Evolutionary conservation across 2,113 vertebrate genomes (phyloP), one percentile per base, ranked within the genome.

Genomic region (Symphodus melops): DNA sequence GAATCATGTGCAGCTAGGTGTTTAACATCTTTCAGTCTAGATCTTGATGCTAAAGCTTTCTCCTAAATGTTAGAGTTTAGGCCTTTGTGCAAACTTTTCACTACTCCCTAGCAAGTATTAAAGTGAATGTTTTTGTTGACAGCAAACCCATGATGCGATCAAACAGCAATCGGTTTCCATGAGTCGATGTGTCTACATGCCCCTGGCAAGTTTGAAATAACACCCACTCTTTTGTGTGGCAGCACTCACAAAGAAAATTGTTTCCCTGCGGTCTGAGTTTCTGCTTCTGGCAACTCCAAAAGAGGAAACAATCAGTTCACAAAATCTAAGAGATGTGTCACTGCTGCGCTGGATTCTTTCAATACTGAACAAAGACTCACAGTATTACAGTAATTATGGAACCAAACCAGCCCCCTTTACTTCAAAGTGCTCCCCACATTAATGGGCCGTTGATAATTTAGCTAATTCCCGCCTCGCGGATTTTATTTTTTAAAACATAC

Each of bases 131-230:
- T 79, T 75, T 58, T 21, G 33, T 37, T 28, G 25, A 64, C 68
- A 66, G 81, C 67, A 67, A 72, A 83, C 75, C 11, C 28, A 23
- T 19, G 3, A 72, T 56, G 63, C 33, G 9, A 75, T 86, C 75
- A 81, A 78, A 76, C 56, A 57, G 56, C 77, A 70, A 70, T 68
- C 65, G 44, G 44, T 63, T 60, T 67, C 74, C 52, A 20, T 23
- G 41, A 81, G 72, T 21, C 16, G 48, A 61, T 69, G 78, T 25
- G n/a, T 68, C 57, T 55, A 54, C 1, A 2, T 0, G 54, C 79
- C 68, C 61, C 42, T 10, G 67, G 74, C 74, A 73, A 82, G 60
- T 48, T 37, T 44, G 16, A 57, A 73, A 75, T 19, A 70, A 77
- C 28, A 62, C 51, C 54, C 52, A 57, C 49, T 19, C 1, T 48